Evolutionary conservation across 2,113 vertebrate species (phyloP), one percentile per base, ranked within the genome.

Genomic region (Gymnocephalus cernua): DNA sequence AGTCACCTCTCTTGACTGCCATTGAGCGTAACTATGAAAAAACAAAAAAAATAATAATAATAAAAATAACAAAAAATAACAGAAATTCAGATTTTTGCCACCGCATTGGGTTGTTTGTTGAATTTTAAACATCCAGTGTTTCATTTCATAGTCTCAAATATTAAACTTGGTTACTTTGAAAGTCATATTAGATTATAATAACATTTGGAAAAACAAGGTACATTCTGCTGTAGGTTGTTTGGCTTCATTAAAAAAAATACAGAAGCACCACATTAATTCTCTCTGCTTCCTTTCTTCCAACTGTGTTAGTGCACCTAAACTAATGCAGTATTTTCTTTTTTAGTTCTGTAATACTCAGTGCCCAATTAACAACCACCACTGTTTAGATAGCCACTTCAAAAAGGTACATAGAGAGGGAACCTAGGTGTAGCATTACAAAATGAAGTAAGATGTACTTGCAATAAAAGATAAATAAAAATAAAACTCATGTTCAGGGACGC

Each of bases 331-430:
- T 47, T 23, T 53, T 47, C 25, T 25, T 16, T 25, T 47, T 25
- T 44, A 35, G 54, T 38, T 80, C 41, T 74, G 29, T 29, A 45
- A n/a, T 13, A 41, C 47, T 62, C 45, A 21, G 48, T 45, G 23
- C 16, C 29, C 35, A 63, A 14, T 68, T 29, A 21, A 51, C 12
- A 15, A 25, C 16, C 23, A 47, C 35, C 13, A 18, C 32, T n/a
- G 56, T 27, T 29, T 25, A 25, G 23, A 81, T 74, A 61, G 59
- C 61, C 13, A 66, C 23, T 44, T 59, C 7, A 56, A 41, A 80
- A n/a, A 74, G 18, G 41, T 8, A 65, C 38, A 73, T 4, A 25
- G 32, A 44, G 56, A 53, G 50, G 44, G 32, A 44, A 51, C n/a
- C 4, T 6, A 25, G 16, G 44, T 51, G 53, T 18, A 35, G 8